These are phyloP conservation scores for Drepana falcataria DNA, from an alignment of 2,888 invertebrate genomes.

Conservation along the genomic window DNA sequence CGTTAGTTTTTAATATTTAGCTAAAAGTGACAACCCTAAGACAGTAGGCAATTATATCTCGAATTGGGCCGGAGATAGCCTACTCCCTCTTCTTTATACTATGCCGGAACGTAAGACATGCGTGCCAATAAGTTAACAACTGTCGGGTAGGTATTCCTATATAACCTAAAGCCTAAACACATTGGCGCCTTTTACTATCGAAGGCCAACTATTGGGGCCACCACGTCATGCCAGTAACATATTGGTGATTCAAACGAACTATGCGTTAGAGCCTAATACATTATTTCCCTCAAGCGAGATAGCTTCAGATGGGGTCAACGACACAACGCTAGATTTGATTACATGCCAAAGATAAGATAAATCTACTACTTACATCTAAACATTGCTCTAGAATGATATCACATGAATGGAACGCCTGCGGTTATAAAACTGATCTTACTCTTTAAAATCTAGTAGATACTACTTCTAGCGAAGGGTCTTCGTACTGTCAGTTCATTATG, in stretches of 20 bases:
- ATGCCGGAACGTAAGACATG: too few species aligned
- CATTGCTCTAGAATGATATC: background rate
- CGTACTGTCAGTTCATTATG: too few species aligned
- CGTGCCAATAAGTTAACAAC: too few species aligned
- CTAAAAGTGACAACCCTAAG: too few species aligned
- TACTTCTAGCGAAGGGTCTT: too few species aligned
- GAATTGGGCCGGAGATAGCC: too few species aligned
- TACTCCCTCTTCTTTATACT: too few species aligned
- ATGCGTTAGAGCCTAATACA: conserved; percentile 1
- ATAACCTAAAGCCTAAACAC: background rate
- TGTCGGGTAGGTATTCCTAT: background rate
- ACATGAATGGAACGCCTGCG: background rate
- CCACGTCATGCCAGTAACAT: background rate
- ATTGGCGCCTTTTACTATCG: background rate
- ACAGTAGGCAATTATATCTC: too few species aligned
- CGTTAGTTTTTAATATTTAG: too few species aligned
- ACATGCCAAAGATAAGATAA: conserved; percentile 32
- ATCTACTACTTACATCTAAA: background rate
- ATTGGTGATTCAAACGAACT: background rate
- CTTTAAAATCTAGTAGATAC: background rate
- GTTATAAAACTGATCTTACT: background rate
- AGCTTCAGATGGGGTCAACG: conserved; percentile 41
- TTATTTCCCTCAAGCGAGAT: conserved; percentile 21
- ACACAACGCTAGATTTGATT: conserved; percentile 33
- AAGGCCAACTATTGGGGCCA: background rate